Percentiles rank a stretch among this genome's conserved stretches.
Conservation (phyloP, 2,797 vertebrate species). For the Hybognathus amarus region DNA sequence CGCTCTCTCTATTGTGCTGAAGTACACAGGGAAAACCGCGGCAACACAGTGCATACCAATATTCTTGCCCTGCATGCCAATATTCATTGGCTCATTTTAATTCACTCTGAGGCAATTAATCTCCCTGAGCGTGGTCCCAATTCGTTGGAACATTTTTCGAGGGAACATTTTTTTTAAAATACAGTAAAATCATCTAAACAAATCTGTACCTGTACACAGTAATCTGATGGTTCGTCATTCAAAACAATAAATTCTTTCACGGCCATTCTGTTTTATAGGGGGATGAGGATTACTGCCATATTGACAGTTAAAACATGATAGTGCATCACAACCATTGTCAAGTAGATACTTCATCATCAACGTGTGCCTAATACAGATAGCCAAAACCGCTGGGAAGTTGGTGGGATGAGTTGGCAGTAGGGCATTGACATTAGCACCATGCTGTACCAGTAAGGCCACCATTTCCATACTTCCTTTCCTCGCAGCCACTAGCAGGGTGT, state of each 20-base stretch:
- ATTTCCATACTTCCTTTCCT: slow-evolving; percentile 82
- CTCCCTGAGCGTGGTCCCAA: too few relatives aligned
- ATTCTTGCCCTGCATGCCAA: too few relatives aligned
- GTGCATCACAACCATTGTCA: slow-evolving; percentile 84
- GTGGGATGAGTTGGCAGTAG: slow-evolving; percentile 83
- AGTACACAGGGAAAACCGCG: too few relatives aligned
- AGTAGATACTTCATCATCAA: slow-evolving; percentile 85
- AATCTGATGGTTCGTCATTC: slow-evolving; percentile 59
- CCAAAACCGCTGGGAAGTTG: slow-evolving; percentile 84
- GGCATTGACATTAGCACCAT: slow-evolving; percentile 85
- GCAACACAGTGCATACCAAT: too few relatives aligned
- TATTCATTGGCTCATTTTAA: too few relatives aligned
- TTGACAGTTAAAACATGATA: slow-evolving; percentile 83
- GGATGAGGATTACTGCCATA: slow-evolving; percentile 84
- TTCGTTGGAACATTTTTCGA: too few relatives aligned
- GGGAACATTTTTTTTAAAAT: background rate
- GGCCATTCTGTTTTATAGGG: slow-evolving; percentile 51
- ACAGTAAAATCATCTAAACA: background rate
- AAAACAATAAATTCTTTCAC: slow-evolving; percentile 60
- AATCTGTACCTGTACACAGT: slow-evolving; percentile 77
- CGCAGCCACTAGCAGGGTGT: slow-evolving; percentile 86
- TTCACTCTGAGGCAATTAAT: too few relatives aligned
- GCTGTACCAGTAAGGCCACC: slow-evolving; percentile 81
- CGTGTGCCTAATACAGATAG: slow-evolving; percentile 85
- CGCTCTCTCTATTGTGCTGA: too few relatives aligned